Percentiles rank a stretch among this genome's conserved stretches.
Evolutionary conservation across 2,888 invertebrate species (phyloP).

Genomic region (Tridacna crocea): DNA sequence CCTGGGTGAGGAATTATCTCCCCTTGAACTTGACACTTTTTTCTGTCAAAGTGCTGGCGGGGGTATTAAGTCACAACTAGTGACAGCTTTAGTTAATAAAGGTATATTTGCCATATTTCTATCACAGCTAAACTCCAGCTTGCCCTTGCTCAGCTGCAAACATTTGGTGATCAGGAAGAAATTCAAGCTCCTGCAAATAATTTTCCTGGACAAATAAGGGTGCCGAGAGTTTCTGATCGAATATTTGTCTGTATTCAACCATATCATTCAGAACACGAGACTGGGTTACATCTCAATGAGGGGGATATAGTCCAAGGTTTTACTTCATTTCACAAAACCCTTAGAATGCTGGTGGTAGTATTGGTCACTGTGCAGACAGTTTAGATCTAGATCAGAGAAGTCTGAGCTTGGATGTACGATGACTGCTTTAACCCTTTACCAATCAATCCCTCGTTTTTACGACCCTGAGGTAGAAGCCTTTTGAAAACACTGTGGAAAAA

Average conservation of each 20-base stretch:
- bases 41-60: too few species aligned
- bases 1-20: too few species aligned
- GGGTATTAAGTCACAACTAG: too few species aligned
- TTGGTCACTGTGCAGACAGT: not conserved
- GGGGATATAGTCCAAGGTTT: constrained; percentile 96
- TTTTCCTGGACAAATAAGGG: constrained; percentile 37
- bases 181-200: constrained; percentile 25
- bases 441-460: too few species aligned
- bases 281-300: constrained; percentile 92
- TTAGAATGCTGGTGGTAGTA: not conserved
- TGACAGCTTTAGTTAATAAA: too few species aligned
- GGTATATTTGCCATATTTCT: too few species aligned
- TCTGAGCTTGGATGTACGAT: not conserved
- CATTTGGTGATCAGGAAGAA: constrained; percentile 27
- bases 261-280: constrained; percentile 87
- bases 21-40: too few species aligned
- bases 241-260: constrained; percentile 67
- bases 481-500: too few species aligned
- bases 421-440: too few species aligned
- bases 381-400: not conserved
- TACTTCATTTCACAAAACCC: not conserved
- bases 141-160: constrained; percentile 18
- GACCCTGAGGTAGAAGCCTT: too few species aligned
- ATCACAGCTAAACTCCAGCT: constrained; percentile 6
- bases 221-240: constrained; percentile 40